Conservation (phyloP, 2,888 invertebrate species). For the Archips xylosteana region DNA sequence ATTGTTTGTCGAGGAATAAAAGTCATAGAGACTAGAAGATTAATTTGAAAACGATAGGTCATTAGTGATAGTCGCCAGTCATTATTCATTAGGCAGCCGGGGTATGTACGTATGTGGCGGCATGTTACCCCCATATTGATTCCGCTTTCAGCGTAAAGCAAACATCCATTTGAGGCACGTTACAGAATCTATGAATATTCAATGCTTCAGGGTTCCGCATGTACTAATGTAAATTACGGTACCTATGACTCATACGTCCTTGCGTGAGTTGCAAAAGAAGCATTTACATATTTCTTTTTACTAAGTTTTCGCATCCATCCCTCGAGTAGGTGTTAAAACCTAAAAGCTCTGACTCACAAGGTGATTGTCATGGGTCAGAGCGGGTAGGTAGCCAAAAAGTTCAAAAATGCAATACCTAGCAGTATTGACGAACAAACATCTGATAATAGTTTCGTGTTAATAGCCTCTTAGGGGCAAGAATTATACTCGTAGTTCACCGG, state of each 20-base stretch:
- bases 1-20: constrained; percentile 13
- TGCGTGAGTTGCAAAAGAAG: constrained; percentile 23
- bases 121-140: constrained; percentile 50
- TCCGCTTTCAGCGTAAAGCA: constrained; percentile 48
- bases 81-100: constrained; percentile 51
- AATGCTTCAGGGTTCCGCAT: constrained; percentile 45
- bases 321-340: constrained; percentile 4
- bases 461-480: constrained; percentile 15
- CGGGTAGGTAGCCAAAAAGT: not conserved
- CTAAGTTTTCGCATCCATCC: not conserved
- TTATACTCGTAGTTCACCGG: constrained; percentile 21
- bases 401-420: not conserved
- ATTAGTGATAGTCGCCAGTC: constrained; percentile 40
- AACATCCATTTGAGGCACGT: constrained; percentile 52
- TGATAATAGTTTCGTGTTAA: not conserved
- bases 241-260: constrained; percentile 24
- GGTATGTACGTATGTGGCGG: constrained; percentile 16
- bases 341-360: constrained; percentile 8
- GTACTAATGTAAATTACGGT: constrained; percentile 16
- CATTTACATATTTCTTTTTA: constrained; percentile 4
- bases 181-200: constrained; percentile 47
- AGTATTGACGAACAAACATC: not conserved
- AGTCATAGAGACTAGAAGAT: constrained; percentile 27
- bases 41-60: constrained; percentile 38
- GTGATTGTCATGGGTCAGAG: constrained; percentile 4